A percentile compares a stretch with the other conserved stretches of the same genome.
phyloP scores from a whole-genome alignment of 2,888 invertebrate genomes.

The Hemaris fuciformis region DNA sequence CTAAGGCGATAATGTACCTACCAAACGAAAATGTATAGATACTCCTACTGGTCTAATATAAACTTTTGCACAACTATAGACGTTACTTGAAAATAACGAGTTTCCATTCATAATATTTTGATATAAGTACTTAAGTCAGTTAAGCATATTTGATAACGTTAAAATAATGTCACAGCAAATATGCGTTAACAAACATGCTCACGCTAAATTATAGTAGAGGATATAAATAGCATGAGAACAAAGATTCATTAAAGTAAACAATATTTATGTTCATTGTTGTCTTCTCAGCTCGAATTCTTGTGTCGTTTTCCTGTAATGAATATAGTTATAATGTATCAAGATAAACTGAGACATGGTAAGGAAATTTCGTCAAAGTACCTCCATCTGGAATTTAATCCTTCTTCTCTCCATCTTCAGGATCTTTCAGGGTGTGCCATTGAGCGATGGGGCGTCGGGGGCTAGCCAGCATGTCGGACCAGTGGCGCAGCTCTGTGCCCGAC shows the following conservation, averaged over 20 bases:
- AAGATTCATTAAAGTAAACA: not conserved
- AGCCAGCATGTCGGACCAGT: constrained; percentile 99
- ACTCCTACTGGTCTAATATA: not conserved
- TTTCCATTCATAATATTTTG: not conserved
- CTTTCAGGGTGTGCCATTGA: constrained; percentile 99
- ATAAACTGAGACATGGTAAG: not conserved
- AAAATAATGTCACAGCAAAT: not conserved
- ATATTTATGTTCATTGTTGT: not conserved
- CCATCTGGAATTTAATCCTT: constrained; percentile 82
- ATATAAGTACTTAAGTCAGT: not conserved
- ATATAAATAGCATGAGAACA: not conserved
- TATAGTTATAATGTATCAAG: not conserved
- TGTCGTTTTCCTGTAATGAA: not conserved
- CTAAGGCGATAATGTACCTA: too few relatives aligned
- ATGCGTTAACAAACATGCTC: not conserved
- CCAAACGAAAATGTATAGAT: not conserved
- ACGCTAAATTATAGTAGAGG: not conserved
- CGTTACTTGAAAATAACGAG: not conserved
- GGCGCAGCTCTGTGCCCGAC: constrained; percentile 98
- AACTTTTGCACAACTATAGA: not conserved
- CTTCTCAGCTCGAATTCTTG: not conserved
- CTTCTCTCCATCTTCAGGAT: constrained; percentile 96
- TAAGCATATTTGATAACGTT: not conserved
- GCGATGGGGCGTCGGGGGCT: constrained; percentile 99
- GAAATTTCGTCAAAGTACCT: not conserved